A percentile compares a stretch with the other conserved stretches of the same genome.
Conservation (phyloP, 1,140 invertebrate genomes). For the Acromyrmex charruanus region DNA sequence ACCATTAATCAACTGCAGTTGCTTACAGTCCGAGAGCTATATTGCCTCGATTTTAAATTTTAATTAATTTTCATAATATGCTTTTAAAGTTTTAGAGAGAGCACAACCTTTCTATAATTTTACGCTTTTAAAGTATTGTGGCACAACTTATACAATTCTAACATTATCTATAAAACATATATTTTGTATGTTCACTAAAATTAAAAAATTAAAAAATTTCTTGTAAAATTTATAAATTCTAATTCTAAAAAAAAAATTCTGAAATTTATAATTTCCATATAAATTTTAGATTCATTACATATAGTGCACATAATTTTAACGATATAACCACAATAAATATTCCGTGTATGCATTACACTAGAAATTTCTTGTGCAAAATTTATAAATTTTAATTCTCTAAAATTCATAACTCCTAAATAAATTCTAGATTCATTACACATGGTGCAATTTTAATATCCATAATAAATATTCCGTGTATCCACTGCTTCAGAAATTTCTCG, state of each 20-base stretch:
- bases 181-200: neutral
- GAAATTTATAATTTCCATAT: neutral
- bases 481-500: neutral
- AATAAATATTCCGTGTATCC: neutral
- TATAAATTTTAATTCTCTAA: too few species aligned
- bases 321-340: neutral
- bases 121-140: neutral
- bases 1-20: slow-evolving; percentile 5
- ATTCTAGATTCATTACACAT: slow-evolving; percentile 9
- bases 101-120: neutral
- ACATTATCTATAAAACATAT: neutral
- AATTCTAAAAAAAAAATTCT: neutral
- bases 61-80: neutral
- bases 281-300: slow-evolving; percentile 21
- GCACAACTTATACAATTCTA: neutral
- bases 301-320: neutral
- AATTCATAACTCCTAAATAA: neutral
- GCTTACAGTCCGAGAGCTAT: neutral
- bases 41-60: neutral
- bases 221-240: neutral
- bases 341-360: neutral
- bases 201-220: neutral
- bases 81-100: neutral
- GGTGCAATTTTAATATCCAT: neutral
- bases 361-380: neutral